Percentiles rank a stretch among this genome's conserved stretches.
Evolutionary conservation across 2,113 vertebrate species (phyloP).

Genomic region (Glaucidium brasilianum): DNA sequence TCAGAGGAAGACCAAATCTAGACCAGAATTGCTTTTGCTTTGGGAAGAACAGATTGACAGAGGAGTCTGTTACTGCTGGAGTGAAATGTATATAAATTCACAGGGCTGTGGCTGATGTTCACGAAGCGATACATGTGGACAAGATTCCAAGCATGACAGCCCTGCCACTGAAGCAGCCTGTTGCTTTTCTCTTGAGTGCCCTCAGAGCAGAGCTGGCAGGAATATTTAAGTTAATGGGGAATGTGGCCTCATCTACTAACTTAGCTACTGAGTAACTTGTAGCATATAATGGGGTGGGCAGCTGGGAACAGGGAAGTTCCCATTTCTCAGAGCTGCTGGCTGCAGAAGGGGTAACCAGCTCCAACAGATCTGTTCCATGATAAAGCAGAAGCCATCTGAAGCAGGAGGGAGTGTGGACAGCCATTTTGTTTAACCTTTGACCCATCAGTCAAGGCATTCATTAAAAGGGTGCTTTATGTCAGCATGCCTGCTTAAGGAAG

Average conservation of each 20-base stretch:
- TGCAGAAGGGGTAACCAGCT: background rate
- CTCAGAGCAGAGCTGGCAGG: background rate
- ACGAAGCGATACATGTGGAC: rapidly evolving
- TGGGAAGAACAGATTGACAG: background rate
- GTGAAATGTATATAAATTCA: background rate
- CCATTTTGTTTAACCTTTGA: background rate
- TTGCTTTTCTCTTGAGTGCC: background rate
- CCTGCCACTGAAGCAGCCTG: background rate
- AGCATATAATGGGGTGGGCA: background rate
- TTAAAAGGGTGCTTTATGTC: background rate
- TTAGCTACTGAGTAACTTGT: background rate
- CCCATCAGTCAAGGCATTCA: background rate
- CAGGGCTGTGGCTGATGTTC: background rate
- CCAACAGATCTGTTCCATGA: rapidly evolving
- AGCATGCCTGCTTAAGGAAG: background rate
- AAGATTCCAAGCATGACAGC: background rate
- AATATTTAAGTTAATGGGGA: background rate
- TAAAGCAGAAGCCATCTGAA: background rate
- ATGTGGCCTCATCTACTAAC: background rate
- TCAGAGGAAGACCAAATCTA: background rate
- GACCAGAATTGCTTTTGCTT: background rate
- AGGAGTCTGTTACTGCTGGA: background rate
- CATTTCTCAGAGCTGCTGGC: background rate
- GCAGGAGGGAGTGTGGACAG: background rate
- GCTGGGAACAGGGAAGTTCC: background rate